Base-by-base conservation (phyloP, 2,888 invertebrate genomes). In the Unio pictorum region DNA sequence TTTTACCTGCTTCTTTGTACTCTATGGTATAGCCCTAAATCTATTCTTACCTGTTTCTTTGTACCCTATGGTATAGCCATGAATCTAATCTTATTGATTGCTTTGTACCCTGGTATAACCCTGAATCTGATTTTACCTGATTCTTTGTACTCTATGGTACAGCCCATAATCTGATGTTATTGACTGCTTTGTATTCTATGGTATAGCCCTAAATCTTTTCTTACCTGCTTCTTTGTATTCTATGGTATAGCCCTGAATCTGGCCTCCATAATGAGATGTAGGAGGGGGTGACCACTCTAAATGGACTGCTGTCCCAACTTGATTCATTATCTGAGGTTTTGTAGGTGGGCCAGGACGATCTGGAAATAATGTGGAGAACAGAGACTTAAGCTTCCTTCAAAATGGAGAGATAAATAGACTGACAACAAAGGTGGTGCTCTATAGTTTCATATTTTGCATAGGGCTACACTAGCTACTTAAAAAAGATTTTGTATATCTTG, bases 291-390 rank as follows among this genome's bases (percentile, higher is more conserved):
- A 77, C 90, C 90, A 90, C 62, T 86, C 87, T 34, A 90, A 79
- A 64, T 87, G 87, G 3, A 90, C 89, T 11, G 87, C 86, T 4
- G 88, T 87, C 11, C 87, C 86, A 18, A 86, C 86, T 66, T 89
- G 86, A 30, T 83, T 82, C 30, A 84, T 81, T 15, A 90, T 82
- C 59, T 84, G 72, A 4, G 90, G 90, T 67, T 84, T 81, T 17
- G 87, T 84, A 23, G 90, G 90, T 58, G 85, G 81, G 15, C 84
- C 84, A 17, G 90, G 89, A 17, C 88, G 82, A 68, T 87, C 88
- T 83, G 45, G 11, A 45, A 45, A 45, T 45, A 45, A 45, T 45
- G 11, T 45, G 34, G 11, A 45, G 45, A 45, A 45, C 11, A 45
- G 0, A 45, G 11, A 45, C 45, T 45, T 11, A 11, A 11, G 8